Evolutionary conservation across 1,140 invertebrate genomes (phyloP), one percentile per base, ranked within the genome.

Genomic region (Calycopis cecrops): DNA sequence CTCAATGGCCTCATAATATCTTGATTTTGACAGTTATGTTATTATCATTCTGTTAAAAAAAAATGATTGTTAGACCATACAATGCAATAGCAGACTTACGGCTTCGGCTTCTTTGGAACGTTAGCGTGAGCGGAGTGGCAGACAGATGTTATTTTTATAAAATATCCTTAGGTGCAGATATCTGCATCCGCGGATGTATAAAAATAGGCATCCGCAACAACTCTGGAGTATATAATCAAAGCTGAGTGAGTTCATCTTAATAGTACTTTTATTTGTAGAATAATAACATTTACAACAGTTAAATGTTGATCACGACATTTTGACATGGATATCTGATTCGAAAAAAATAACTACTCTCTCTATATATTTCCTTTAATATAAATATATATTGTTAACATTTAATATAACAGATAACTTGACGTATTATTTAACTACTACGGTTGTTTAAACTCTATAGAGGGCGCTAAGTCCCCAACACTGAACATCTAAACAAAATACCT

Each of bases 271-370:
- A 37, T 53, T 53, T 40, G 21, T 44, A 53, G 37, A 14, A 44
- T 33, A 33, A 53, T 44, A 53, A 53, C 52, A 53, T 53, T 53
- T 53, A 53, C 51, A 52, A 50, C 35, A 51, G n/a, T n/a, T 53
- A 44, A 53, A 53, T n/a, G 42, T 53, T 53, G 37, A 53, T 53
- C 38, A 40, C 28, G 38, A 21, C 18, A 11, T 12, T 37, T 18
- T 52, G 51, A 52, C 18, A 21, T 28, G 37, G 17, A 42, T 53
- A 28, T 53, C 40, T 53, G 52, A 44, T 40, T 34, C 21, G 38
- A 53, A 3, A 44, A 44, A 53, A 53, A 40, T 44, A 35, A 50
- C 48, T 34, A 16, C 9, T 28, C 2, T 11, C 16, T 14, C 40
- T 14, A 44, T 44, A 9, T 12, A 44, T 44, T 16, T 40, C 38